Conservation (phyloP, 2,888 invertebrate genomes). For the Merodon equestris region DNA sequence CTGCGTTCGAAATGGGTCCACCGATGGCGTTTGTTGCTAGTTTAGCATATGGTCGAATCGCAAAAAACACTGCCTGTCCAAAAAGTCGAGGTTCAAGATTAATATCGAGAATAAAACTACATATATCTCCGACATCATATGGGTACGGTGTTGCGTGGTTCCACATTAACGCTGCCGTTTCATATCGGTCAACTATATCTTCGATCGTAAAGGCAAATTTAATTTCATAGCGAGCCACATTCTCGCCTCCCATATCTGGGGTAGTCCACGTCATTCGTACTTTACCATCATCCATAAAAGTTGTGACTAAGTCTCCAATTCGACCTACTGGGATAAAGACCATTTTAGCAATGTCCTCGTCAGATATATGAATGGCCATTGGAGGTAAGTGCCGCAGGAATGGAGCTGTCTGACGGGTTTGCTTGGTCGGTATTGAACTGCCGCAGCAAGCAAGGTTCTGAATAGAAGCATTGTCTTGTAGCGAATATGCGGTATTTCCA, state of each 20-base stretch:
- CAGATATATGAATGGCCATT: constrained; percentile 78
- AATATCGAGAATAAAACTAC: constrained; percentile 77
- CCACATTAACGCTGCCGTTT: constrained; percentile 78
- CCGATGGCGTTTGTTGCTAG: constrained; percentile 74
- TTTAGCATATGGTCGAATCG: constrained; percentile 80
- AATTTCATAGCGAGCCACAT: constrained; percentile 80
- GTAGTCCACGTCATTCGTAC: constrained; percentile 82
- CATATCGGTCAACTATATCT: constrained; percentile 80
- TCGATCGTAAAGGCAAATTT: constrained; percentile 78
- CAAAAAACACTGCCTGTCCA: constrained; percentile 80
- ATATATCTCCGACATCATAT: constrained; percentile 80
- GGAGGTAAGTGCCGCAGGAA: constrained; percentile 81
- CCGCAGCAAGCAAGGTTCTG: constrained; percentile 79
- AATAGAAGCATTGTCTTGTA: constrained; percentile 44
- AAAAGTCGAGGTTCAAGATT: constrained; percentile 78
- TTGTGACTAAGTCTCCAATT: constrained; percentile 81
- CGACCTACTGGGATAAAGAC: constrained; percentile 73
- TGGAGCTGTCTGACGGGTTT: constrained; percentile 79
- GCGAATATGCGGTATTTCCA: constrained; percentile 79
- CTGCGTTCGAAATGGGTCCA: constrained; percentile 81
- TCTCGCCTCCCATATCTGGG: constrained; percentile 81
- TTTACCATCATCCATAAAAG: constrained; percentile 79
- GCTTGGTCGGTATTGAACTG: constrained; percentile 78
- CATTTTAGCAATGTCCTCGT: constrained; percentile 74
- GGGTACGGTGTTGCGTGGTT: constrained; percentile 79